Evolutionary conservation across 2,888 invertebrate species (phyloP).

Genomic region (Zelleria hepariella): DNA sequence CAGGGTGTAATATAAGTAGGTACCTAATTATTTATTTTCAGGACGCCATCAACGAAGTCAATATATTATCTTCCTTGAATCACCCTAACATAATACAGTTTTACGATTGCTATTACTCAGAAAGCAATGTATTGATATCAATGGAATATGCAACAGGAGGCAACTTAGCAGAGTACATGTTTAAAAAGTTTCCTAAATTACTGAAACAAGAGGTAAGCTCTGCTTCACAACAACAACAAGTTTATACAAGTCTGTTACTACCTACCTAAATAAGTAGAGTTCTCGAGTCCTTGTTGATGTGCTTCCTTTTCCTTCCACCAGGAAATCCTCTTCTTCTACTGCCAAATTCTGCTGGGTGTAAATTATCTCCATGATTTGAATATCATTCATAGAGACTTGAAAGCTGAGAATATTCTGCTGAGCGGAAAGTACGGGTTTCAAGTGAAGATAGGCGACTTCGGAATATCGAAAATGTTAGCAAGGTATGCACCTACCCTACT

Average conservation of each 20-base stretch:
- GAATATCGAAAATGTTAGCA: slow-evolving; percentile 81
- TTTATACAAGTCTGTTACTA: too few species aligned
- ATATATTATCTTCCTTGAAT: slow-evolving; percentile 77
- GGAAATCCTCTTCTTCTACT: slow-evolving; percentile 78
- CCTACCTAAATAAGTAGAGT: too few species aligned
- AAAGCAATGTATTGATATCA: slow-evolving; percentile 77
- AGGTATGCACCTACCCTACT: slow-evolving; percentile 55
- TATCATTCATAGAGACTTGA: slow-evolving; percentile 87
- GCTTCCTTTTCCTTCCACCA: too few species aligned
- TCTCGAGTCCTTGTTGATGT: too few species aligned
- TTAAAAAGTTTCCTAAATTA: slow-evolving; percentile 61
- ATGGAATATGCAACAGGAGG: slow-evolving; percentile 90
- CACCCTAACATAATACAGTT: slow-evolving; percentile 84
- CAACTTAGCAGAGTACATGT: slow-evolving; percentile 80
- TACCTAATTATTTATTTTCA: slow-evolving; percentile 30
- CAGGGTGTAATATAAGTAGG: neutral
- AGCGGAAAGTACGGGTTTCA: slow-evolving; percentile 77
- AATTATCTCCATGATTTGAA: slow-evolving; percentile 84
- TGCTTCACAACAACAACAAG: too few species aligned
- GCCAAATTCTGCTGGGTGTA: slow-evolving; percentile 82
- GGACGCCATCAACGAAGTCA: slow-evolving; percentile 79
- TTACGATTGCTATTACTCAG: slow-evolving; percentile 76
- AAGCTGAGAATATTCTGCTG: slow-evolving; percentile 86
- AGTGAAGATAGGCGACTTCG: slow-evolving; percentile 88
- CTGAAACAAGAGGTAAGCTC: slow-evolving; percentile 75